These are phyloP conservation scores for Protaetia brevitarsis DNA, from an alignment of 1,140 invertebrate genomes.

Conservation along the genomic window DNA sequence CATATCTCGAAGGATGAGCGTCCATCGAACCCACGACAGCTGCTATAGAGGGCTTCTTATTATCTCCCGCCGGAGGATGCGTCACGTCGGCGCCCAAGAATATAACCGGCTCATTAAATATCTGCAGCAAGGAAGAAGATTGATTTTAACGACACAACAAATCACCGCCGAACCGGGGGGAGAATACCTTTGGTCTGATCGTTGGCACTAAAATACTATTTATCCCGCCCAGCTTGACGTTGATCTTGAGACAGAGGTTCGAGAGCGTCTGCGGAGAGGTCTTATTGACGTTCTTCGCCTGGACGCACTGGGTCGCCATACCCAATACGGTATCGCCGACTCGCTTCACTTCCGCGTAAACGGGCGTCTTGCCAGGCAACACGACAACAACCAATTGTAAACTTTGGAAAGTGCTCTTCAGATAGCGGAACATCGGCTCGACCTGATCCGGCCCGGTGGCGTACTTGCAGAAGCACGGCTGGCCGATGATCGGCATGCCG, in stretches of 20 bases:
- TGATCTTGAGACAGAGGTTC: constrained; percentile 99
- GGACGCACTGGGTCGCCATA: constrained; percentile 99
- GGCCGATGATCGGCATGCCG: constrained; percentile 98
- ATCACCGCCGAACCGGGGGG: too few relatives aligned
- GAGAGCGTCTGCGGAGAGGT: constrained; percentile 99
- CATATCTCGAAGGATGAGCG: constrained; percentile 98
- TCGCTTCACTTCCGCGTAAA: constrained; percentile 99
- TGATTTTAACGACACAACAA: too few relatives aligned
- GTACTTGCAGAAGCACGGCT: constrained; percentile 99
- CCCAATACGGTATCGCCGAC: constrained; percentile 98
- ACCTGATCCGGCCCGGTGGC: constrained; percentile 99
- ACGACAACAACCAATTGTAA: constrained; percentile 97
- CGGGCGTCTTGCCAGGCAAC: constrained; percentile 97
- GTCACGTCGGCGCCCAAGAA: constrained; percentile 99
- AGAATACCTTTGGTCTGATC: constrained; percentile 84
- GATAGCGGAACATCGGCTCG: constrained; percentile 99
- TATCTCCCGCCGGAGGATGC: constrained; percentile 98
- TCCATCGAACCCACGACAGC: constrained; percentile 99
- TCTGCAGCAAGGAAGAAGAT: too few relatives aligned
- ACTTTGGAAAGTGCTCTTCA: constrained; percentile 93
- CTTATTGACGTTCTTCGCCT: constrained; percentile 99
- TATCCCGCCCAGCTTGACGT: constrained; percentile 99
- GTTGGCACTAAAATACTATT: constrained; percentile 98
- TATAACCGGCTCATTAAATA: constrained; percentile 99
- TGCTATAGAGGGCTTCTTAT: constrained; percentile 98